A percentile compares a stretch with the other conserved stretches of the same genome.
These are phyloP conservation scores for Dynastes grantii DNA, from an alignment of 2,888 invertebrate species.

Conservation along the genomic window DNA sequence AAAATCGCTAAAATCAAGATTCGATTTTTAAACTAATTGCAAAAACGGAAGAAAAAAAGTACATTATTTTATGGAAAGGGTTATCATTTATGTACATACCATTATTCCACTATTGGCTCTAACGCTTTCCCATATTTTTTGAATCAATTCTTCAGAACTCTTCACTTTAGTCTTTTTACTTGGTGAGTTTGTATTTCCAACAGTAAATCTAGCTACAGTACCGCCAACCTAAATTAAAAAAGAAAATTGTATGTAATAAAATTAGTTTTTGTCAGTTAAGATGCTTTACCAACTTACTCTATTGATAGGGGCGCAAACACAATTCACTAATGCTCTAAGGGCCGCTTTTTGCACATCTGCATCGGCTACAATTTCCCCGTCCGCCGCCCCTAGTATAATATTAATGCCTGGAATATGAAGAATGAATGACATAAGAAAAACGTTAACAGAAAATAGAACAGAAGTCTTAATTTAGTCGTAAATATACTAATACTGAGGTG, in stretches of 20 bases:
- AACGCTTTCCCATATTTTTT: slow-evolving; percentile 95
- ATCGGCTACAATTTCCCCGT: slow-evolving; percentile 92
- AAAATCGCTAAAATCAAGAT: too few relatives aligned
- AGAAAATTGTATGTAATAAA: slow-evolving; percentile 38
- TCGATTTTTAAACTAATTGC: too few relatives aligned
- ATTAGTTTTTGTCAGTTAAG: slow-evolving; percentile 2
- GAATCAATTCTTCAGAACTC: slow-evolving; percentile 88
- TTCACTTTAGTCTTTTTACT: slow-evolving; percentile 78
- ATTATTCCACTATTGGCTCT: slow-evolving; percentile 97
- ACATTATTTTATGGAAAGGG: neutral
- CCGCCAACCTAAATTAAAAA: slow-evolving; percentile 70
- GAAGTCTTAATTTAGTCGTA: slow-evolving; percentile 18
- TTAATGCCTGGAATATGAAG: slow-evolving; percentile 73
- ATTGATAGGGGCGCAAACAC: slow-evolving; percentile 90
- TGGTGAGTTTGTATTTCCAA: slow-evolving; percentile 69
- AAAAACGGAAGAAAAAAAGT: too few relatives aligned
- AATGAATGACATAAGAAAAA: slow-evolving; percentile 27
- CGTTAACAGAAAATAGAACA: slow-evolving; percentile 32
- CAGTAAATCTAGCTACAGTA: slow-evolving; percentile 71
- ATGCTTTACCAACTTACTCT: slow-evolving; percentile 38
- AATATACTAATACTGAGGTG: slow-evolving; percentile 41
- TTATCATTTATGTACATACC: slow-evolving; percentile 76
- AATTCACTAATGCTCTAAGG: slow-evolving; percentile 91
- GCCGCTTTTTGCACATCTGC: slow-evolving; percentile 95
- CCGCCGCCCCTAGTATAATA: slow-evolving; percentile 88